Evolutionary conservation across 1,140 invertebrate species (phyloP), one percentile per base, ranked within the genome.

Genomic region (Ceratina australensis): DNA sequence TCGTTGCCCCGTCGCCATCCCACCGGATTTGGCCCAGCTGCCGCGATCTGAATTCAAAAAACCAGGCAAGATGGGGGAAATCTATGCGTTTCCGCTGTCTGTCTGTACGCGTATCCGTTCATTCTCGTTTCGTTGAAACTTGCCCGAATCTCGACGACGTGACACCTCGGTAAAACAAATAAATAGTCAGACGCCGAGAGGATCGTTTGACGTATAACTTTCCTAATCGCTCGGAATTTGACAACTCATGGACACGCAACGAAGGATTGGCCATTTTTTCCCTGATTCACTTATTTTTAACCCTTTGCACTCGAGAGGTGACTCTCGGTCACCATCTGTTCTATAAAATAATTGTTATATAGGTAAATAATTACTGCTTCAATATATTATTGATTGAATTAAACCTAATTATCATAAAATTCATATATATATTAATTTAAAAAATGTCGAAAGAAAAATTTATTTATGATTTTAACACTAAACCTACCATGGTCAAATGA

Each of bases 11-110:
- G 33, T 42, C 61, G 54, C 56, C 54, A 61, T 69, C 71, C 78
- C 73, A 49, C 22, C 7, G 60, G 22, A 61, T 54, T 49, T 65
- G n/a, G 79, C 59, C 79, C 82, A 85, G 79, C 82, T 84, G 83
- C 73, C 28, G 69, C 26, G 71, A 57, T 72, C 63, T 77, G 81
- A 81, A 73, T 83, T 80, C 79, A 83, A 77, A 83, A 83, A 79
- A 78, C 56, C 72, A 75, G 33, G 42, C 77, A 59, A 28, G 50
- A 66, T 28, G 59, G 24, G 81, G 67, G 57, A 79, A 79, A 75
- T 83, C 67, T 67, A 79, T 78, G 76, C 47, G 57, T 33, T 82
- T 71, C 74, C 68, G 64, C 49, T 78, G 33, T 78, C n/a, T 60
- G 22, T 49, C 52, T 5, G 49, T 72, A 72, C 76, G 59, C 69